A percentile compares a stretch with the other conserved stretches of the same genome.
These are phyloP conservation scores for Pediacus dermestoides DNA, from an alignment of 2,888 invertebrate species.

Conservation along the genomic window DNA sequence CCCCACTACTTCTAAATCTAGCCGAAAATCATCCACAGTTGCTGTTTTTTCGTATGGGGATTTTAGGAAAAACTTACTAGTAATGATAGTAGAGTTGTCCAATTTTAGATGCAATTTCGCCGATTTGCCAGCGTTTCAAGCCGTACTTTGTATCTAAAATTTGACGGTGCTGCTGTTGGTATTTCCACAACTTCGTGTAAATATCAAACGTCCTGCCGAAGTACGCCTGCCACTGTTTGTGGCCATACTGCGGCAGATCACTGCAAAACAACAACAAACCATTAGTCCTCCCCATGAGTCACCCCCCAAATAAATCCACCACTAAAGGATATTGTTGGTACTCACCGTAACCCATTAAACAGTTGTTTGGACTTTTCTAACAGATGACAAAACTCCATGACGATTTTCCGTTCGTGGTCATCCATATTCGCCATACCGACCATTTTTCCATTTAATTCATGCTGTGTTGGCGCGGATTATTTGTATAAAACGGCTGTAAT, in stretches of 20 bases:
- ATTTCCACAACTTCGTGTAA: conserved; percentile 97
- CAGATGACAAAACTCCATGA: conserved; percentile 93
- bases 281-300: conserved; percentile 8
- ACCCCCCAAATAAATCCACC: background rate
- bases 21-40: too few species aligned
- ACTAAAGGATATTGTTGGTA: too few species aligned
- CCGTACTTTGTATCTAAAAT: conserved; percentile 91
- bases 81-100: conserved; percentile 98
- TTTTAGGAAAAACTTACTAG: conserved; percentile 80
- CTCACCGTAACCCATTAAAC: conserved; percentile 88
- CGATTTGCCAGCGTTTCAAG: conserved; percentile 96
- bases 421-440: conserved; percentile 78
- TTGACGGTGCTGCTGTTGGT: conserved; percentile 92
- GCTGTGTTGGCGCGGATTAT: conserved; percentile 23
- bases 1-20: too few species aligned
- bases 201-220: conserved; percentile 96
- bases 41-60: conserved; percentile 3
- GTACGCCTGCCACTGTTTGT: conserved; percentile 97
- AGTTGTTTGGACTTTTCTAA: conserved; percentile 96
- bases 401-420: conserved; percentile 86
- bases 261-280: conserved; percentile 54
- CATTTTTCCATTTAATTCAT: conserved; percentile 50
- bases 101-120: conserved; percentile 97
- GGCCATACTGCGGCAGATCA: conserved; percentile 94
- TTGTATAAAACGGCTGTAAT: conserved; percentile 18